Base-by-base conservation (phyloP, 2,888 invertebrate species). In the Neoscelio sp. region DNA sequence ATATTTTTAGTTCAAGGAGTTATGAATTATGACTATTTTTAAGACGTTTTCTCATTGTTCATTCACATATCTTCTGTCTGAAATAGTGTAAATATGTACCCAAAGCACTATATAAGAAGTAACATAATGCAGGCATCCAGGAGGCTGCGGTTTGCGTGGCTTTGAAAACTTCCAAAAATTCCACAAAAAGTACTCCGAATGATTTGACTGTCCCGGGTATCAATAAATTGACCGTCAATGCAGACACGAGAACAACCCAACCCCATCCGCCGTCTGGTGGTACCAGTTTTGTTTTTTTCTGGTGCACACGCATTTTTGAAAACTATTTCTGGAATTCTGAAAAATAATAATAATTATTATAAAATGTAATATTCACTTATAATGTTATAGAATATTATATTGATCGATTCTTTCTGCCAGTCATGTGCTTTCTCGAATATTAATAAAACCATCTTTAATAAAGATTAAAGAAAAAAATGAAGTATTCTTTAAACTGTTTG, bases 171-270 rank as follows among this genome's bases (percentile, higher is more conserved):
- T 96, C 95, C 75, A 95, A 92, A 90, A 97, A 96, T 88, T 96
- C 96, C 48, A 96, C 94, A 86, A 96, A 94, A 0, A 97, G 92
- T 0, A 97, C 96, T 6, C 97, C 97, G 86, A 97, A 97, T 17
- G 96, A 96, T 89, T 97, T 97, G 48, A 96, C 95, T 1, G 96
- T 96, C 20, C 97, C 97, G 0, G 97, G 96, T 46, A 97, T 95
- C 18, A 97, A 92, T 82, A 97, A 94, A 88, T 97, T 96, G 75
- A 97, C 96, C 80, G 96, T 87, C 75, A 96, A 95, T 2, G 96
- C 94, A 52, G 84, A 91, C 4, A 86, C 78, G 17, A 91, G 86
- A 8, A 91, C 89, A 70, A 91, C 86, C 91, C 91, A 91, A 12
- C 91, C 91, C 91, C 91, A 91, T 40, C 91, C 91, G 64, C 91